Base-by-base conservation (phyloP, 30 jellyfish, hydroid and myxozoan genomes). In the Nemopilema nomurai region DNA sequence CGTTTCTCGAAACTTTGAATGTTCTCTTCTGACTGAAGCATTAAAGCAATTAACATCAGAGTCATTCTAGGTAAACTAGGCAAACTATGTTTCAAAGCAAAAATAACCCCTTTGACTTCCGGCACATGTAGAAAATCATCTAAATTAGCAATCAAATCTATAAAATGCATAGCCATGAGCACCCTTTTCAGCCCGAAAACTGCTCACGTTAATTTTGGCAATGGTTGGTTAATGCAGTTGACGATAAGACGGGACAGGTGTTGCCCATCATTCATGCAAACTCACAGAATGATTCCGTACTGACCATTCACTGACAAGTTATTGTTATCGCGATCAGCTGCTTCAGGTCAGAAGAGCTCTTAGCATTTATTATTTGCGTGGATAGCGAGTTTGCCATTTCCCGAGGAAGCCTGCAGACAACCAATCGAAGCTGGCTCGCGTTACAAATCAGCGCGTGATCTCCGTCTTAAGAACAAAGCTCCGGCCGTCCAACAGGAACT, bases 391-490 rank as follows among this genome's bases (percentile, higher is more conserved):
- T 32, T 67, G 33, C 76, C 76, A 67, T 67, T 67, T 67, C 27
- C 76, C 76, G 76, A 28, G 24, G 32, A 32, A 28, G 23, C 76
- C 76, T 67, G 21, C 76, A 32, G 76, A 67, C 51, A n/a, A 41
- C 57, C 57, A 41, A 41, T 41, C 57, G 57, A 41, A 41, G 57
- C 57, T 41, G 57, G 57, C 57, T 41, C 6, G 57, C 57, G 13
- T 41, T 3, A 41, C 57, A 67, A 4, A 77, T 77, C 67, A 28
- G 19, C 87, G 18, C 32, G 64, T n/a, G 30, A 77, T 77, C 74
- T 77, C 87, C 87, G 74, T 77, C 76, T 50, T 31, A 8, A 68
- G 62, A 22, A 77, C 87, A 77, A 77, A 77, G 87, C 21, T 75
- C 63, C 22, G 76, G 65, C 25, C 21, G 51, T 49, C 18, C 32